Evolutionary conservation across 2,888 invertebrate species (phyloP).

Genomic region (Lampropteryx suffumata): DNA sequence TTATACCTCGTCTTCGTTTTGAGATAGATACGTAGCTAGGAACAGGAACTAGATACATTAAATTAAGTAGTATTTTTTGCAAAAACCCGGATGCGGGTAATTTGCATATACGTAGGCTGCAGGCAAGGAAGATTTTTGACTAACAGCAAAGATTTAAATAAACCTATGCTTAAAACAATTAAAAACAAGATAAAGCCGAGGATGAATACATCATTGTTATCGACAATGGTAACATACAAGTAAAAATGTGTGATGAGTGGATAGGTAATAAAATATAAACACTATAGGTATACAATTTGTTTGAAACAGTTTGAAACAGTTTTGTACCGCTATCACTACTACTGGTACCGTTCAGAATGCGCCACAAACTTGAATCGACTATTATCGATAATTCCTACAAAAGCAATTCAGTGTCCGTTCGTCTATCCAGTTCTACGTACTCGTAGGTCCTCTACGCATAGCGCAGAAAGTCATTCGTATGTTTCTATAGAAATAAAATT

Average conservation of each 20-base stretch:
- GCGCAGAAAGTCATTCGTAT: no score
- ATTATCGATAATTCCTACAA: constrained; percentile 54
- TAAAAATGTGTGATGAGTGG: constrained; percentile 14
- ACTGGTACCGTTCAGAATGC: constrained; percentile 63
- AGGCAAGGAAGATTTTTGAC: no score
- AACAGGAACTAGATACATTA: background rate
- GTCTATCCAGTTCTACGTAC: constrained; percentile 41
- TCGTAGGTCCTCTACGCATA: constrained; percentile 3
- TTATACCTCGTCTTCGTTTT: no score
- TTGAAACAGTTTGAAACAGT: constrained; percentile 23
- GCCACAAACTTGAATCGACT: constrained; percentile 56
- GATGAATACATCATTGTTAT: constrained; percentile 9
- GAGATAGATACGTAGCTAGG: no score
- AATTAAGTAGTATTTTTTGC: constrained; percentile 3
- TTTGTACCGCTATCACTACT: constrained; percentile 65
- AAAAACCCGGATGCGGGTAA: constrained; percentile 19
- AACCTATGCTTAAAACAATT: no score
- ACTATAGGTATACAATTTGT: constrained; percentile 60
- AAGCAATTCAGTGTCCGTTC: constrained; percentile 50
- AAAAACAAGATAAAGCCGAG: constrained; percentile 1
- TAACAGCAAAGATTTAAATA: no score
- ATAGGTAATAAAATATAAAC: constrained; percentile 27
- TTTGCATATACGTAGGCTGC: constrained; percentile 19
- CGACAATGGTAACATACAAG: background rate
- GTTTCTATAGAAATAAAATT: no score